phyloP scores from a whole-genome alignment of 2,888 invertebrate species.

The Busseola fusca region DNA sequence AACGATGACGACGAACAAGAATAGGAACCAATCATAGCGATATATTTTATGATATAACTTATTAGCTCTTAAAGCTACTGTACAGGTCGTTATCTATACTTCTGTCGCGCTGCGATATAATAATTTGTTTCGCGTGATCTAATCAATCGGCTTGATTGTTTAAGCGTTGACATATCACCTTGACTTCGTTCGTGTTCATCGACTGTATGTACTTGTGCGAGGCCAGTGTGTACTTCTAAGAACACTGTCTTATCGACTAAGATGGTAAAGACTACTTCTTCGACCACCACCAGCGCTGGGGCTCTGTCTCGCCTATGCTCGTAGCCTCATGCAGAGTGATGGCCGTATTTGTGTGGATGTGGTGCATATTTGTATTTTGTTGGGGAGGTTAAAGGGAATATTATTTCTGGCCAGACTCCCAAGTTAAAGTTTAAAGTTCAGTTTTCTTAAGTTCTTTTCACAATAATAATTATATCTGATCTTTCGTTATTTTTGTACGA shows the following conservation, averaged over 20 bases:
- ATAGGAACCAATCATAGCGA: neutral
- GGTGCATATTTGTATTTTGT: too few species aligned
- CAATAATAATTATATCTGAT: too few species aligned
- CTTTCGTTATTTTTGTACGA: too few species aligned
- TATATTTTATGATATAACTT: too few species aligned
- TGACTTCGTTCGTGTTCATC: conserved; percentile 61
- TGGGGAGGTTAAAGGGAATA: neutral
- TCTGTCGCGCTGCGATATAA: conserved; percentile 48
- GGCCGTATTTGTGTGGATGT: neutral
- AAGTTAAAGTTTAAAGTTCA: too few species aligned
- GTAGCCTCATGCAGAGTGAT: neutral
- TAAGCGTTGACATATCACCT: conserved; percentile 65
- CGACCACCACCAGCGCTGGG: neutral
- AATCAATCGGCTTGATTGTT: conserved; percentile 63
- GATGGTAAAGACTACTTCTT: neutral
- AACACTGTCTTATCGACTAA: conserved; percentile 5
- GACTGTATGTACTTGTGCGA: conserved; percentile 40
- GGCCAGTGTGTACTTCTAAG: conserved; percentile 36
- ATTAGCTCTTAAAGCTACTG: conserved; percentile 17
- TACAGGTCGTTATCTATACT: conserved; percentile 42
- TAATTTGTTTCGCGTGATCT: conserved; percentile 67
- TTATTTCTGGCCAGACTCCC: neutral
- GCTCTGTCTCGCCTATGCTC: neutral
- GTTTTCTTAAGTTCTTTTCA: neutral
- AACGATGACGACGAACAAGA: too few species aligned